Percentiles rank a stretch among this genome's conserved stretches.
Conservation (phyloP, 2,113 vertebrate genomes). For the Gnathonemus longibarbis region DNA sequence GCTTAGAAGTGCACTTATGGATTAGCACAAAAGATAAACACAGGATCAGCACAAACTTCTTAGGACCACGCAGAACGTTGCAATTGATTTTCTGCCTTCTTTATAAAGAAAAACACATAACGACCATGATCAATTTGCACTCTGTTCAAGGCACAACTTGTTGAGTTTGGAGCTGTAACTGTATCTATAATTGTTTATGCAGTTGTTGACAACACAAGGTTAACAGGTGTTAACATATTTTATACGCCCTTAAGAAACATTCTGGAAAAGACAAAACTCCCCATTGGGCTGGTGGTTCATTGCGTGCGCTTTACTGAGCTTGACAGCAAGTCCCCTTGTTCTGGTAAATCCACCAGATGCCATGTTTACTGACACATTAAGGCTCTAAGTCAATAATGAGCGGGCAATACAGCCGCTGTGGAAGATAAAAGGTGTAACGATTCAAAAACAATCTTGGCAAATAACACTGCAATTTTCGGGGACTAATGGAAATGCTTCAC, state of each 20-base stretch:
- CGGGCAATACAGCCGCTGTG: slow-evolving; percentile 5
- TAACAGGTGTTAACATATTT: not conserved
- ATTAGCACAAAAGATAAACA: not conserved
- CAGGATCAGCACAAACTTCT: not conserved
- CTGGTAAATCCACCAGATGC: not conserved
- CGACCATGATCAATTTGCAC: not conserved
- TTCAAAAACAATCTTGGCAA: slow-evolving; percentile 36
- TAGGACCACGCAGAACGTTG: not conserved
- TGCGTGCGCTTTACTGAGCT: not conserved
- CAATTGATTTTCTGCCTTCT: not conserved
- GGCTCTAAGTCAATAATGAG: slow-evolving; percentile 25
- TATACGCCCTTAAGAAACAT: not conserved
- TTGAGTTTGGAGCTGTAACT: not conserved
- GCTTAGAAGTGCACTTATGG: not conserved
- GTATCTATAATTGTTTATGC: not conserved
- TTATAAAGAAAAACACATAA: not conserved
- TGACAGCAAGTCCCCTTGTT: not conserved
- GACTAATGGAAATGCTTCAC: slow-evolving; percentile 35
- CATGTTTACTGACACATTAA: slow-evolving; percentile 21
- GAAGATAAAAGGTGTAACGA: slow-evolving; percentile 28
- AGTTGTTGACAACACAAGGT: not conserved
- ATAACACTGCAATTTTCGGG: slow-evolving; percentile 30
- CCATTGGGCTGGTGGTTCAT: not conserved
- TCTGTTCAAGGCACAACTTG: not conserved
- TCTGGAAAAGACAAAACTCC: not conserved